Evolutionary conservation across 2,888 invertebrate species (phyloP).

Genomic region (Trachelus troglodyta): DNA sequence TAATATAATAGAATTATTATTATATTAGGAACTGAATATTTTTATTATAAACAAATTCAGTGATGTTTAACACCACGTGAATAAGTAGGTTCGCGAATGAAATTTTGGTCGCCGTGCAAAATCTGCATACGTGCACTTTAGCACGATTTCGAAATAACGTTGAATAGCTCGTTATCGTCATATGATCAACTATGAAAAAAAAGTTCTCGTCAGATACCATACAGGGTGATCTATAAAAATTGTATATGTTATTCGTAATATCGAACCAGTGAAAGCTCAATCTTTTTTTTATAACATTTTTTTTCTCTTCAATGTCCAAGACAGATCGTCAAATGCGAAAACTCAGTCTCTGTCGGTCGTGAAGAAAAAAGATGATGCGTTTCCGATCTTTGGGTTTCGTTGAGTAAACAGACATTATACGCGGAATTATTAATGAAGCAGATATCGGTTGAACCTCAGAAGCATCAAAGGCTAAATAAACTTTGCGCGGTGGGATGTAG

Average conservation of each 20-base stretch:
- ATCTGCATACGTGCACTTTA: too few relatives aligned
- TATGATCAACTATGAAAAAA: too few relatives aligned
- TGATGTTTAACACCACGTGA: background rate
- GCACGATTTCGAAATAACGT: too few relatives aligned
- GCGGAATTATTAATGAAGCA: slow-evolving; percentile 15
- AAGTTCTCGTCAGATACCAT: background rate
- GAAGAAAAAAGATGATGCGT: background rate
- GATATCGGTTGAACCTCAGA: slow-evolving; percentile 13
- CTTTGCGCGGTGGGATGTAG: slow-evolving; percentile 42
- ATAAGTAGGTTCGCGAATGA: background rate
- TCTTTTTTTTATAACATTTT: background rate
- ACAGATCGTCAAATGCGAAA: background rate
- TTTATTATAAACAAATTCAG: background rate
- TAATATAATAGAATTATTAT: too few relatives aligned
- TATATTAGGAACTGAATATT: too few relatives aligned
- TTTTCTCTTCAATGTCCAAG: background rate
- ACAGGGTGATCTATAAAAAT: background rate
- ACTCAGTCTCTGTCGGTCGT: background rate
- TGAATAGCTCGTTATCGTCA: too few relatives aligned
- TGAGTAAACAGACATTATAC: background rate
- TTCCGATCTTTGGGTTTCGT: background rate
- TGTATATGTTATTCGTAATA: background rate
- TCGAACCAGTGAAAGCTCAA: background rate
- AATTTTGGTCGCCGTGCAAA: too few relatives aligned
- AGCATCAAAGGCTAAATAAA: slow-evolving; percentile 43